A percentile compares a stretch with the other conserved stretches of the same genome.
These are phyloP conservation scores for Passer domesticus DNA, from an alignment of 2,113 vertebrate genomes.

Conservation along the genomic window DNA sequence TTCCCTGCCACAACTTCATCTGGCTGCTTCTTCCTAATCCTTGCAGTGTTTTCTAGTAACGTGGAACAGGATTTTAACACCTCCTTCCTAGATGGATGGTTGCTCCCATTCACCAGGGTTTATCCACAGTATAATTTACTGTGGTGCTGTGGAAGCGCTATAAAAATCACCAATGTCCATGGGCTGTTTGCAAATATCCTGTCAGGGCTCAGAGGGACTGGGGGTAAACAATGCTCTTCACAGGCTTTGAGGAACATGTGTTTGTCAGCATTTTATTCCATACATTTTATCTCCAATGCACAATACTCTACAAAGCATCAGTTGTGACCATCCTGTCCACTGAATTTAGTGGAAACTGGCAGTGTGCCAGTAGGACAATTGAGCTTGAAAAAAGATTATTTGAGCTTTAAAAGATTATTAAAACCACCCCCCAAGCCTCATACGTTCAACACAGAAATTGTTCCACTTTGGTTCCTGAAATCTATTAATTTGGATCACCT, in stretches of 20 bases:
- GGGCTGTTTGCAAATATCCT: not conserved
- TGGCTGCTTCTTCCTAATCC: not conserved
- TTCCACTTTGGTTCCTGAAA: not conserved
- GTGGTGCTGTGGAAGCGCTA: not conserved
- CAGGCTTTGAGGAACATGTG: not conserved
- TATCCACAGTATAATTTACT: not conserved
- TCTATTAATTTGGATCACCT: not conserved
- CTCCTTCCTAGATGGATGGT: not conserved
- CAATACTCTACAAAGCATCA: not conserved
- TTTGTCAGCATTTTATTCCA: not conserved
- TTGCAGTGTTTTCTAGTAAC: not conserved
- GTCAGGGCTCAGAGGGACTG: not conserved
- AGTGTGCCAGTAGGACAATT: not conserved
- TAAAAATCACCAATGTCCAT: not conserved
- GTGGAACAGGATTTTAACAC: conserved; percentile 16
- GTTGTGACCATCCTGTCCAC: not conserved
- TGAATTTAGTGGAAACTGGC: not conserved
- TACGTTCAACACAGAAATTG: not conserved
- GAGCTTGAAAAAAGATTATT: not conserved
- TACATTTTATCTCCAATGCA: not conserved
- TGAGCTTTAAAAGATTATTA: not conserved
- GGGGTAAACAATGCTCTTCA: not conserved
- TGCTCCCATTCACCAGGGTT: conserved; percentile 31
- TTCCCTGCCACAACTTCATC: not conserved
- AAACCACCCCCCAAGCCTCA: accelerated